Evolutionary conservation across 2,888 invertebrate species (phyloP), one percentile per base, ranked within the genome.

Genomic region (Plebejus argus): DNA sequence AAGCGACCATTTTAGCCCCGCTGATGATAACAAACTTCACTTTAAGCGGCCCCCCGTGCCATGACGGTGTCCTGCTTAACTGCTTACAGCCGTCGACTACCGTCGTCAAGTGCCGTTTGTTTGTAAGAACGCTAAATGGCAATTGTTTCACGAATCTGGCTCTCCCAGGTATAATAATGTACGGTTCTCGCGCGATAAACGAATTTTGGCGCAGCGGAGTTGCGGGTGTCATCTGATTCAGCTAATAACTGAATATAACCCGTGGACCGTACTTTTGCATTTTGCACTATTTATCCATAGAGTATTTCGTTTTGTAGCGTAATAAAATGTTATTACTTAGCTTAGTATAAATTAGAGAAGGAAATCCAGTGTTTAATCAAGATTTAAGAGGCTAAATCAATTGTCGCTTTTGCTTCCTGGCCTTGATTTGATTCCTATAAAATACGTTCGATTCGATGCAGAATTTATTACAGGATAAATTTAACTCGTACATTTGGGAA

Each of bases 391-490:
- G 28, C 28, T 66, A 66, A 66, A 66, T 66, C 66, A 66, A 66
- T 28, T 66, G 66, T 28, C 66, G 66, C 15, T 12, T 66, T 66
- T 28, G 66, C 66, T 66, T 66, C 66, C 66, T 12, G 28, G 15
- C 28, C 23, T 66, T 6, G 28, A 66, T 66, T 66, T 66, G 66
- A 66, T 20, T 66, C 66, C 15, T 66, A 66, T 66, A 66, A 66
- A 66, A 28, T 66, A 66, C 66, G 66, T 66, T 66, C 66, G 28
- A 66, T 66, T 66, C 66, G 66, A 66, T 66, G 66, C 66, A 66
- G 66, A 66, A 66, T 66, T 66, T 66, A 66, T 66, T 66, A 66
- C 66, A 15, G 66, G 28, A 66, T 66, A 28, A 66, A 66, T 66
- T 66, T 66, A 28, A 66, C 61, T 28, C 66, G 66, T 66, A 66